Evolutionary conservation across 1,140 invertebrate species (phyloP).

Genomic region (Pissodes strobi): DNA sequence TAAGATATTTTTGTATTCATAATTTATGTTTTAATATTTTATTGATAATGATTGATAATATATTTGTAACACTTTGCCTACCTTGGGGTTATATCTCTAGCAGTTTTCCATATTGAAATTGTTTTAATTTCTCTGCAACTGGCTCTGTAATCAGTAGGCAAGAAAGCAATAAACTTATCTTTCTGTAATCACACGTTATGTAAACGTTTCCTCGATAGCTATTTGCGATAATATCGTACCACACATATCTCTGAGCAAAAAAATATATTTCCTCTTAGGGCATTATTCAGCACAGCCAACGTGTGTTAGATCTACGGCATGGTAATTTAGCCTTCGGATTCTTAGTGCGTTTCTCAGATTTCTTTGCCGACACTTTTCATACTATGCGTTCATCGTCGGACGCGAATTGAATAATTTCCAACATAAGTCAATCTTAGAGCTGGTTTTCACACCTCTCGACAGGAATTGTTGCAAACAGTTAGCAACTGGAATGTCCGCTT

Average conservation of each 20-base stretch:
- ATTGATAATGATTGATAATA: too few species aligned
- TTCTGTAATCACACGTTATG: background rate
- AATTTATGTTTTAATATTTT: too few species aligned
- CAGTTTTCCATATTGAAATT: too few species aligned
- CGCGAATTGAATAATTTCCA: background rate
- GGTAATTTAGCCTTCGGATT: conserved; percentile 35
- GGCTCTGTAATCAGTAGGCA: too few species aligned
- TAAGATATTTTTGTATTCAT: too few species aligned
- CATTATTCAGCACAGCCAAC: background rate
- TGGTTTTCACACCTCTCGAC: background rate
- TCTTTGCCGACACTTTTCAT: background rate
- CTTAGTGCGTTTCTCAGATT: conserved; percentile 36
- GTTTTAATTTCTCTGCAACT: too few species aligned
- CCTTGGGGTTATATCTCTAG: too few species aligned
- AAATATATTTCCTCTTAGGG: background rate
- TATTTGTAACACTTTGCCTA: too few species aligned
- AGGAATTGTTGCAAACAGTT: too few species aligned
- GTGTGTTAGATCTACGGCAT: conserved; percentile 11
- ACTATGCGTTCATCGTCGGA: background rate
- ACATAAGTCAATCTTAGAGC: background rate
- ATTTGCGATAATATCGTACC: background rate
- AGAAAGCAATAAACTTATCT: background rate
- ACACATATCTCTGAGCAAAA: background rate
- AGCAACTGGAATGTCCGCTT: too few species aligned
- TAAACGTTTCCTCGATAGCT: background rate